A percentile compares a stretch with the other conserved stretches of the same genome.
phyloP scores from a whole-genome alignment of 2,888 invertebrate genomes.

The Scaptomyza flava region DNA sequence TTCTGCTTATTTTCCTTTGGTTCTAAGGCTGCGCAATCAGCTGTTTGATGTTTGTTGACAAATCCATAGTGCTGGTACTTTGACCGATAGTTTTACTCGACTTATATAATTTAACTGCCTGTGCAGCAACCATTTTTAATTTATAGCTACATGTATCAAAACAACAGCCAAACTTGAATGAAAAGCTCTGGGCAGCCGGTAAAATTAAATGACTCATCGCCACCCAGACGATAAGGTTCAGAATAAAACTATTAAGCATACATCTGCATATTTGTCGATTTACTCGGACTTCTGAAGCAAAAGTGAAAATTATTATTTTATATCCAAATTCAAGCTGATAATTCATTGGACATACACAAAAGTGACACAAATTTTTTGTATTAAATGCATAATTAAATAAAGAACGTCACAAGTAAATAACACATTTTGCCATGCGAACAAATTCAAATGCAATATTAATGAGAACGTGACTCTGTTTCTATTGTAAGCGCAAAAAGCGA shows the following conservation, averaged over 20 bases:
- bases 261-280: constrained; percentile 3
- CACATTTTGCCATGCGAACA: constrained; percentile 42
- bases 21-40: constrained; percentile 33
- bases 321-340: constrained; percentile 38
- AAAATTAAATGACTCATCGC: constrained; percentile 30
- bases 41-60: constrained; percentile 55
- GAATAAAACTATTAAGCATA: background rate
- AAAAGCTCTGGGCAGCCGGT: constrained; percentile 23
- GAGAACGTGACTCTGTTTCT: constrained; percentile 73
- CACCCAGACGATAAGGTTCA: constrained; percentile 1
- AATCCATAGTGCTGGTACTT: constrained; percentile 36
- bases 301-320: constrained; percentile 43
- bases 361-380: constrained; percentile 60
- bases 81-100: constrained; percentile 27
- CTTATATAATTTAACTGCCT: constrained; percentile 18
- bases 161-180: constrained; percentile 8
- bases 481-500: constrained; percentile 54
- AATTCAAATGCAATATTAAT: constrained; percentile 52
- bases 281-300: constrained; percentile 7
- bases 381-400: constrained; percentile 60
- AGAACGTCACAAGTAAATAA: constrained; percentile 63
- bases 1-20: constrained; percentile 8
- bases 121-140: constrained; percentile 21
- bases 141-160: constrained; percentile 32
- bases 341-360: constrained; percentile 49